Conservation (phyloP, 35 echinoderm and acorn worm species). For the Ophioderma brevispina region DNA sequence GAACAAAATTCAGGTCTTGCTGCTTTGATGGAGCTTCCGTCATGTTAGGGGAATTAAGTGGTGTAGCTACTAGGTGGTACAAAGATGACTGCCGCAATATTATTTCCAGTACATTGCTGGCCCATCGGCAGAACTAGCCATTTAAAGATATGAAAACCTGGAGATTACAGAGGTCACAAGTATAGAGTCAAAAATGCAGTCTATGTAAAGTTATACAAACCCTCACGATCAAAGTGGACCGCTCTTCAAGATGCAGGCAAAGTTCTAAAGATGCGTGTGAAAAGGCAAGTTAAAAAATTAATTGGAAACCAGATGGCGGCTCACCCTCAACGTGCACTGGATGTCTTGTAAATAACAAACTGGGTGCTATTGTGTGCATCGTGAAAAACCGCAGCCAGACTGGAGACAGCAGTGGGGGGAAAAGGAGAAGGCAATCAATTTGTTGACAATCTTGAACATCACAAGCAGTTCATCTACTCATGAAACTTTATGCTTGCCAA, state of each 20-base stretch:
- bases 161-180: not conserved
- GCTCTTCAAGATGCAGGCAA: constrained; percentile 11
- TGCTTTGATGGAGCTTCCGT: constrained; percentile 23
- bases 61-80: not conserved
- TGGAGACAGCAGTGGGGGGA: too few relatives aligned
- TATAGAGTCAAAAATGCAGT: not conserved
- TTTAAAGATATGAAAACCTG: constrained; percentile 25
- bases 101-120: not conserved
- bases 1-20: not conserved
- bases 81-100: not conserved
- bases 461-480: too few relatives aligned
- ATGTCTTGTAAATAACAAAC: too few relatives aligned
- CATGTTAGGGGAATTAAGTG: not conserved
- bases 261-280: not conserved
- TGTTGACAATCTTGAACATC: too few relatives aligned
- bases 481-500: too few relatives aligned
- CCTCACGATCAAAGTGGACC: not conserved
- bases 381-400: too few relatives aligned
- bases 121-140: not conserved
- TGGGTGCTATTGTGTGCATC: too few relatives aligned
- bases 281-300: not conserved
- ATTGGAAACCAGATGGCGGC: constrained; percentile 10
- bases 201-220: constrained; percentile 7
- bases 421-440: too few relatives aligned
- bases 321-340: too few relatives aligned